Evolutionary conservation across 2,888 invertebrate species (phyloP).

Genomic region (Chesias legatella): DNA sequence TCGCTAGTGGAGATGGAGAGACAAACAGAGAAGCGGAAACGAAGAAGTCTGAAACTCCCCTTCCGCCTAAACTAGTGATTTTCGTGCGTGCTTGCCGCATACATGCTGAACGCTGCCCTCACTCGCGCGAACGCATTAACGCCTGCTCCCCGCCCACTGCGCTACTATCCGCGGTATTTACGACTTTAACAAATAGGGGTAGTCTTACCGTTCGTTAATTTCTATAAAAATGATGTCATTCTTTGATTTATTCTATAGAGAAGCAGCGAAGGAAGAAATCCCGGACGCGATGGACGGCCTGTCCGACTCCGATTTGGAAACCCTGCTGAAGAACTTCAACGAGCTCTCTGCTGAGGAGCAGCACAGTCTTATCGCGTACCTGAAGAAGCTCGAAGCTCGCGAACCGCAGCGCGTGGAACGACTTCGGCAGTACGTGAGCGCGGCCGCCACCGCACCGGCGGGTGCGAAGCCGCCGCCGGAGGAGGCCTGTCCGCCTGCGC

Average conservation of each 20-base stretch:
- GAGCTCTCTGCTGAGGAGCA: slow-evolving; percentile 90
- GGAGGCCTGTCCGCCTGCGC: too few species aligned
- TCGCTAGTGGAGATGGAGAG: too few species aligned
- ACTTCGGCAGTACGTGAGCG: slow-evolving; percentile 87
- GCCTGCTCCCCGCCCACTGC: too few species aligned
- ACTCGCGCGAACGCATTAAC: too few species aligned
- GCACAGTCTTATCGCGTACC: slow-evolving; percentile 88
- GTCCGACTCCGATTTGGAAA: slow-evolving; percentile 89
- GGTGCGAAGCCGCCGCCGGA: not conserved
- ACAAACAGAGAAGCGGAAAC: too few species aligned
- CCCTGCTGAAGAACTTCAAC: slow-evolving; percentile 87
- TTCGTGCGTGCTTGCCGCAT: too few species aligned
- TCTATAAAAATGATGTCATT: not conserved
- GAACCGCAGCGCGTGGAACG: slow-evolving; percentile 89
- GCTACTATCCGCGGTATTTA: too few species aligned
- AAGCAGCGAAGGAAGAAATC: slow-evolving; percentile 45
- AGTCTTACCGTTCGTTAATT: too few species aligned
- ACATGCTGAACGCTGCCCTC: too few species aligned
- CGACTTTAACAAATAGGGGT: too few species aligned
- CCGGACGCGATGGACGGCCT: slow-evolving; percentile 85
- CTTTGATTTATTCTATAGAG: slow-evolving; percentile 29
- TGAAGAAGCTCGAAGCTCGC: slow-evolving; percentile 89
- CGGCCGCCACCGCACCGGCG: slow-evolving; percentile 39
- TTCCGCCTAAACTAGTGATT: too few species aligned
- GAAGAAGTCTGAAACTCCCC: too few species aligned